These are phyloP conservation scores for Emmelina monodactyla DNA, from an alignment of 2,888 invertebrate genomes.

Conservation along the genomic window DNA sequence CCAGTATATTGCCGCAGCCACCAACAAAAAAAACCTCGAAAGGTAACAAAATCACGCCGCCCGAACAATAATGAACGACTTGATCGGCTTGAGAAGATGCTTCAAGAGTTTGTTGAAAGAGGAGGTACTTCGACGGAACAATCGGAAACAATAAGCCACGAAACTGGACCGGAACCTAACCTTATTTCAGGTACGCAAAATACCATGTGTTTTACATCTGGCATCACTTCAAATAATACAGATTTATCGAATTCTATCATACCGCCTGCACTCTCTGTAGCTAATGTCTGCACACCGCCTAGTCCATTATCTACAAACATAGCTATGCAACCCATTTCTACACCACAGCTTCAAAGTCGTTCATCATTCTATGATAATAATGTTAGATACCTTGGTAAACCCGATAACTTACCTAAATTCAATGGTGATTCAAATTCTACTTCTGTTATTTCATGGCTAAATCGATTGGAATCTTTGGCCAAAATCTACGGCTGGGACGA, in stretches of 20 bases:
- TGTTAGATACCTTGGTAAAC: not conserved
- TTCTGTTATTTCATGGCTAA: constrained; percentile 1
- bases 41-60: not conserved
- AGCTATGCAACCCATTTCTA: not conserved
- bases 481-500: constrained; percentile 5
- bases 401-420: constrained; percentile 1
- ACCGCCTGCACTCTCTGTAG: not conserved
- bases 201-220: no score
- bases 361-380: no score
- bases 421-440: constrained; percentile 1
- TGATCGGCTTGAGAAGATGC: not conserved
- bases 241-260: not conserved
- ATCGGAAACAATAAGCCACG: no score
- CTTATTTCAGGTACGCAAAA: no score
- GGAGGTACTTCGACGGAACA: not conserved
- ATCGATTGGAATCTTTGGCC: constrained; percentile 2
- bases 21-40: not conserved
- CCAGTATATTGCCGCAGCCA: not conserved
- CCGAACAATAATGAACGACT: not conserved
- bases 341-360: no score
- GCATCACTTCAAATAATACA: not conserved
- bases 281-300: no score
- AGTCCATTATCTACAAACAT: not conserved
- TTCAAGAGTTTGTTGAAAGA: not conserved
- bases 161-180: no score